Evolutionary conservation across 2,113 vertebrate genomes (phyloP), one percentile per base, ranked within the genome.

Genomic region (Etheostoma cragini): DNA sequence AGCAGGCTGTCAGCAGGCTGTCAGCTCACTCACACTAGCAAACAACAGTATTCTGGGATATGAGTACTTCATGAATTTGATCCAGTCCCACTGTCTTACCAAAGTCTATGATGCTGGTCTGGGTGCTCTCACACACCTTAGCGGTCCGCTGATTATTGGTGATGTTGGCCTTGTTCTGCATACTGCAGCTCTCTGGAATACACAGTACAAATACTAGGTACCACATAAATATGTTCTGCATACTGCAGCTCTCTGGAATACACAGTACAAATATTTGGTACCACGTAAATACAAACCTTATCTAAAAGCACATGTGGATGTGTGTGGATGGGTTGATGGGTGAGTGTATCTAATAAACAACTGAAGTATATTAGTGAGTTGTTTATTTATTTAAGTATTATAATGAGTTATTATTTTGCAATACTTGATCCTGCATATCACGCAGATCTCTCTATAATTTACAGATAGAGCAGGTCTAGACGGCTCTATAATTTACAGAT

Each of bases 161-260:
- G 13, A 84, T 77, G 0, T 89, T 49, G 0, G 33, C 3, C 1
- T 91, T 92, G 0, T 93, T 95, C 62, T 84, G 94, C 65, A 94
- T 65, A 77, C 95, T 96, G 91, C 97, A 98, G 83, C 92, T 30
- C 3, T 30, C 26, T 30, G 26, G 26, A 83, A 72, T 30, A 68
- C 30, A 83, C 0, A 30, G 26, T 30, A 30, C n/a, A n/a, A n/a
- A n/a, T n/a, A 78, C 5, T 35, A 30, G 4, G 2, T 21, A 80
- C 21, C 74, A 68, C 65, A 6, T n/a, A 26, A 76, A 75, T 30
- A 30, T 35, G 33, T 35, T 35, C 33, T 35, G 33, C 33, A 35
- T 35, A 35, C 33, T 35, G 33, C 33, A 35, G 33, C 6, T 95
- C 81, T 97, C 97, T 98, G 86, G 0, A 83, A 72, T 30, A 68